Percentiles rank a stretch among this genome's conserved stretches.
phyloP scores from a whole-genome alignment of 1,140 invertebrate species.

The Zaprionus lachaisei region DNA sequence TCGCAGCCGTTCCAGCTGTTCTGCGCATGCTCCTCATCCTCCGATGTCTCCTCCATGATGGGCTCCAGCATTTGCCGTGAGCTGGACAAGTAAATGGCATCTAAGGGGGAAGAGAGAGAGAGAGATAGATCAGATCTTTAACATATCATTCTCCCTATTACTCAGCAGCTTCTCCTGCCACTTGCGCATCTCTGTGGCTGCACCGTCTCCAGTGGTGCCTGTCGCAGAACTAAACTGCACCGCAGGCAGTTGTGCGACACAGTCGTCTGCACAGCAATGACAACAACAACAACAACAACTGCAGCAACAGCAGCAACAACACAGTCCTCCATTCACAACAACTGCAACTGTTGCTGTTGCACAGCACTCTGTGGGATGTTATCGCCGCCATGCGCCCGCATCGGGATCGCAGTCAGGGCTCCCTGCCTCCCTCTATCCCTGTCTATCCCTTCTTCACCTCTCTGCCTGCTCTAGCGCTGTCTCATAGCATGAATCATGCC shows the following conservation, averaged over 20 bases:
- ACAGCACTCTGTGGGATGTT: slow-evolving; percentile 25
- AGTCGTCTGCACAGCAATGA: background rate
- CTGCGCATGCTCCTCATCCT: slow-evolving; percentile 87
- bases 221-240: slow-evolving; percentile 43
- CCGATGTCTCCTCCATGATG: slow-evolving; percentile 90
- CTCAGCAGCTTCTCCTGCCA: slow-evolving; percentile 31
- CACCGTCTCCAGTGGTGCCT: slow-evolving; percentile 56
- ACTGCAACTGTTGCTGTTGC: slow-evolving; percentile 24
- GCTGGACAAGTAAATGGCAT: slow-evolving; percentile 76
- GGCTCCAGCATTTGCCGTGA: slow-evolving; percentile 86
- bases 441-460: slow-evolving; percentile 9
- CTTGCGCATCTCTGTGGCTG: slow-evolving; percentile 48
- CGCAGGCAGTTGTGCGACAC: background rate
- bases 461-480: slow-evolving; percentile 9
- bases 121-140: background rate
- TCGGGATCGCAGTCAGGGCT: slow-evolving; percentile 18
- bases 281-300: background rate
- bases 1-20: slow-evolving; percentile 65
- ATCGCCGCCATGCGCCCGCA: slow-evolving; percentile 31
- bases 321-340: slow-evolving; percentile 6
- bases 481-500: slow-evolving; percentile 51
- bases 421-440: slow-evolving; percentile 16
- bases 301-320: background rate
- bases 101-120: slow-evolving; percentile 52
- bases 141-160: background rate